phyloP scores from a whole-genome alignment of 2,888 invertebrate genomes.

The Melikaiella ostensackeni region DNA sequence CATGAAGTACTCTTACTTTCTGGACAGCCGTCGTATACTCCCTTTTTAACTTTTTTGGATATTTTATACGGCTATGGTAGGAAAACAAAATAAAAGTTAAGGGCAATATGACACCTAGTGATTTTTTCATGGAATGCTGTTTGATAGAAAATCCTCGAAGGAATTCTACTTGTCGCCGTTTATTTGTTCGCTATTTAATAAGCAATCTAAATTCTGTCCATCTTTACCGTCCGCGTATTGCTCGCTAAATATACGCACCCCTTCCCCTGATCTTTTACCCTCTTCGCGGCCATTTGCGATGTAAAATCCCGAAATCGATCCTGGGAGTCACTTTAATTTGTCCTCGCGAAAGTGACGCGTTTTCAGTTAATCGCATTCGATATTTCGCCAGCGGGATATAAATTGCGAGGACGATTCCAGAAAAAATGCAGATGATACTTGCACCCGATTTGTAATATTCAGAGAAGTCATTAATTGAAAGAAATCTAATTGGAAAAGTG shows the following conservation, averaged over 20 bases:
- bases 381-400: slow-evolving; percentile 54
- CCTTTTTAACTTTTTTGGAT: background rate
- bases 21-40: too few species aligned
- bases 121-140: background rate
- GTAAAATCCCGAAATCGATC: slow-evolving; percentile 68
- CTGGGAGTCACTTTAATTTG: slow-evolving; percentile 57
- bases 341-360: slow-evolving; percentile 44
- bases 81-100: background rate
- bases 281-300: slow-evolving; percentile 51
- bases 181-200: slow-evolving; percentile 75
- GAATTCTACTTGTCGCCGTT: slow-evolving; percentile 47
- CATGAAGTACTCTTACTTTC: too few species aligned
- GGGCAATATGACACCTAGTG: background rate
- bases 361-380: slow-evolving; percentile 57
- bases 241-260: slow-evolving; percentile 51
- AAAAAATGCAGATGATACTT: slow-evolving; percentile 11
- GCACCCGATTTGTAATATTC: background rate
- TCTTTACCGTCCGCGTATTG: slow-evolving; percentile 61
- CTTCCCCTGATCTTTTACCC: slow-evolving; percentile 49
- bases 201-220: slow-evolving; percentile 76
- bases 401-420: slow-evolving; percentile 45
- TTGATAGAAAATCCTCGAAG: background rate
- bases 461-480: too few species aligned
- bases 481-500: too few species aligned
- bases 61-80: background rate